Percentiles rank a stretch among this genome's conserved stretches.
phyloP scores from a whole-genome alignment of 2,888 invertebrate species.

The Diachrysia chrysitis region DNA sequence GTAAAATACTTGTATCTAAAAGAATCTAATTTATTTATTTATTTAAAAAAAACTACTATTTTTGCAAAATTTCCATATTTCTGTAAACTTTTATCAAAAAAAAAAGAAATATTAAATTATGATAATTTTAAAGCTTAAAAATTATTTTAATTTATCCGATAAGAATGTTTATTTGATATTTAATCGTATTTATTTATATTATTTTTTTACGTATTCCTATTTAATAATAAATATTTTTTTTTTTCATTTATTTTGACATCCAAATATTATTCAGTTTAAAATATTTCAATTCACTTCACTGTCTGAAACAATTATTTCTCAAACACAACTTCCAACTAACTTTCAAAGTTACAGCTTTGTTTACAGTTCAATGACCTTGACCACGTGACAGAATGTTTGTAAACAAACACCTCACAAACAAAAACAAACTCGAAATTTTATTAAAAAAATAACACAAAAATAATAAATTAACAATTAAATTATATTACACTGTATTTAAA shows the following conservation, averaged over 20 bases:
- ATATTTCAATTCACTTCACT: slow-evolving; percentile 8
- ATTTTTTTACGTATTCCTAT: no score
- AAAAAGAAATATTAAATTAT: no score
- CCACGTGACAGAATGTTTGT: slow-evolving; percentile 64
- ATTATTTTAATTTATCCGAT: no score
- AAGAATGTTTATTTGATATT: no score
- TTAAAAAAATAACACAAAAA: background rate
- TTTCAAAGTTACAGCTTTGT: slow-evolving; percentile 17
- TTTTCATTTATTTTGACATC: background rate
- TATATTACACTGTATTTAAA: background rate
- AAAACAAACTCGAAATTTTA: slow-evolving; percentile 23
- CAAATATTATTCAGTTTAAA: background rate
- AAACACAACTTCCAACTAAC: background rate
- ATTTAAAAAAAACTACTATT: no score
- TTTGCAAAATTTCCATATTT: no score
- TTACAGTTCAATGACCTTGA: slow-evolving; percentile 51
- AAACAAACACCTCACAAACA: slow-evolving; percentile 62
- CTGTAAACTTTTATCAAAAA: no score
- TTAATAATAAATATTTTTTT: background rate
- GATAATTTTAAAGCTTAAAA: no score
- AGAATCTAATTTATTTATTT: no score
- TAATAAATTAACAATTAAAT: background rate
- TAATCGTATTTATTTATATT: no score
- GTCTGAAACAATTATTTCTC: background rate
- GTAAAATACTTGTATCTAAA: no score